phyloP scores from a whole-genome alignment of 2,113 vertebrate genomes.

The Eulacestoma nigropectus region DNA sequence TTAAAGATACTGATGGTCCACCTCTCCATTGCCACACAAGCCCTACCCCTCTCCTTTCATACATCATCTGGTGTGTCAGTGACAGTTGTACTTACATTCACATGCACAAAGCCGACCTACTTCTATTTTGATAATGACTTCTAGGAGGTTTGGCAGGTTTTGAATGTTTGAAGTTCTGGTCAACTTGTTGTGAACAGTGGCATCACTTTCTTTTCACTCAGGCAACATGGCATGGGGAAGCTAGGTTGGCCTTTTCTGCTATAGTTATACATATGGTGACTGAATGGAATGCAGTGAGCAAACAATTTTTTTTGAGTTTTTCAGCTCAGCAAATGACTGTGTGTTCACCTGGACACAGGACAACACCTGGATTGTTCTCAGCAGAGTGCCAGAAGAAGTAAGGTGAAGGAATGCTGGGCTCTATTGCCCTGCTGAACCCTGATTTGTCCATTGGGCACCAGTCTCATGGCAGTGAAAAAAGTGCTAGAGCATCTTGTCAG shows the following conservation, averaged over 20 bases:
- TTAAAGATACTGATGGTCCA: not conserved
- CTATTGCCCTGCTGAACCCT: not conserved
- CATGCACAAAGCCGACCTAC: not conserved
- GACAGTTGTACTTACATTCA: not conserved
- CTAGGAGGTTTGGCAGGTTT: not conserved
- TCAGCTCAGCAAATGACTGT: conserved; percentile 31
- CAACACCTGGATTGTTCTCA: too few species aligned
- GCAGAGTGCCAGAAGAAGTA: not conserved
- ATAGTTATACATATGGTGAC: not conserved
- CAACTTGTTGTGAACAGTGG: not conserved
- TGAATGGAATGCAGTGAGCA: conserved; percentile 6
- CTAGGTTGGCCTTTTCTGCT: conserved; percentile 3
- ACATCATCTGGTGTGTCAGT: not conserved
- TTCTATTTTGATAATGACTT: not conserved
- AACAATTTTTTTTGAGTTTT: not conserved
- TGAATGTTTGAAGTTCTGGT: not conserved
- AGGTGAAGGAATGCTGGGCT: not conserved
- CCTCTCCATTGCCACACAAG: not conserved
- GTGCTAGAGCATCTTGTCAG: not conserved
- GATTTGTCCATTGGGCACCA: not conserved
- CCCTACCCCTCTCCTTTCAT: not conserved
- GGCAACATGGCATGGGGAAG: not conserved
- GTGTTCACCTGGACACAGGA: conserved; percentile 1
- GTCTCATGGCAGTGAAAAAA: not conserved
- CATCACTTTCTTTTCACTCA: not conserved